Conservation (phyloP, 2,888 invertebrate genomes). For the Nephrotoma flavescens region DNA sequence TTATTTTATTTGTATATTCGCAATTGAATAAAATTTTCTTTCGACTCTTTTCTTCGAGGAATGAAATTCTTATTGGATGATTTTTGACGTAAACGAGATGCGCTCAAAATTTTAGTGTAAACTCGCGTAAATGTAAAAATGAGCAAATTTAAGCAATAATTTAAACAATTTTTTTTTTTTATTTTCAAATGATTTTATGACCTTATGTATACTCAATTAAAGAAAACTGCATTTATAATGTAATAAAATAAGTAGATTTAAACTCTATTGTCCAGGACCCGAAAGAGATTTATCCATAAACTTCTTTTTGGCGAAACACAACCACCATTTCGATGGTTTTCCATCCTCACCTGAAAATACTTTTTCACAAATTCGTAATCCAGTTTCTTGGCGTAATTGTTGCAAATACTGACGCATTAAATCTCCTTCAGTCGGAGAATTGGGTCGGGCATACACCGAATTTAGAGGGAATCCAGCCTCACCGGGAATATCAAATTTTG, state of each 20-base stretch:
- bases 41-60: not conserved
- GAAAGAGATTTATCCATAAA: slow-evolving; percentile 96
- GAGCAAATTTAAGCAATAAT: not conserved
- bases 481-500: slow-evolving; percentile 92
- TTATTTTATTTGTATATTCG: not conserved
- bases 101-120: not conserved
- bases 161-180: not conserved
- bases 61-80: not conserved
- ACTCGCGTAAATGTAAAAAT: not conserved
- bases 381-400: slow-evolving; percentile 92
- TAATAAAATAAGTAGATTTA: not conserved
- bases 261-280: slow-evolving; percentile 27
- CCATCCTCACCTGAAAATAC: slow-evolving; percentile 81
- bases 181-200: not conserved
- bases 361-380: slow-evolving; percentile 77
- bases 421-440: slow-evolving; percentile 65
- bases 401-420: slow-evolving; percentile 83
- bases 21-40: not conserved
- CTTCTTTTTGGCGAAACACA: slow-evolving; percentile 97
- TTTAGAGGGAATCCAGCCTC: slow-evolving; percentile 90
- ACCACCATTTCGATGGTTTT: slow-evolving; percentile 99
- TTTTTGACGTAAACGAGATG: not conserved
- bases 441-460: slow-evolving; percentile 84
- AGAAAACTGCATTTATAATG: not conserved
- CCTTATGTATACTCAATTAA: not conserved